phyloP scores from a whole-genome alignment of 2,113 vertebrate species.

The Phyllopteryx taeniolatus region DNA sequence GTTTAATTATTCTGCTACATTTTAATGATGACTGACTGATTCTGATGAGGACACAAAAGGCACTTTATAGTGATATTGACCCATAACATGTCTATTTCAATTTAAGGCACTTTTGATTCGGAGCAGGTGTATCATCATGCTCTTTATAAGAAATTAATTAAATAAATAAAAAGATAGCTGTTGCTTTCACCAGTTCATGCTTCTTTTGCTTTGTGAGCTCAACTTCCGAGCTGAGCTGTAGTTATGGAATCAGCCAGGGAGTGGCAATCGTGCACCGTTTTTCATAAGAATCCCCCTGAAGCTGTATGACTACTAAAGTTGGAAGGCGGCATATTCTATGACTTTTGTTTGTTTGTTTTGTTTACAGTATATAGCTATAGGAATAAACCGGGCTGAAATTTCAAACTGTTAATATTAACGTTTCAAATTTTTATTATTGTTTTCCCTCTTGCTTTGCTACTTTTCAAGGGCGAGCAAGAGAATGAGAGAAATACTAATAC shows the following conservation, averaged over 20 bases:
- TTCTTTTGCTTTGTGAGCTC: background rate
- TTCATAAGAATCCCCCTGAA: background rate
- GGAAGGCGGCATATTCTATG: background rate
- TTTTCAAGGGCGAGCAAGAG: too few species aligned
- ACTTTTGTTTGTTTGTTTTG: background rate
- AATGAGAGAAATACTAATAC: too few species aligned
- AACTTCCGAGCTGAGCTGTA: conserved; percentile 8
- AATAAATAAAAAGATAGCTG: too few species aligned
- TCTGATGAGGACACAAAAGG: too few species aligned
- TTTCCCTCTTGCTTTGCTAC: too few species aligned
- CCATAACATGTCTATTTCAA: background rate
- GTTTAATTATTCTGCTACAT: too few species aligned
- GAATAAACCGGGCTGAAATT: too few species aligned
- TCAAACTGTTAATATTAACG: too few species aligned
- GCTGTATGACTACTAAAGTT: background rate
- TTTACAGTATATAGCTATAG: background rate
- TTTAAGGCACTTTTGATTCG: background rate
- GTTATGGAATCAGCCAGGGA: conserved; percentile 44
- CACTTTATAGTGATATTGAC: too few species aligned
- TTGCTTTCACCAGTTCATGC: background rate
- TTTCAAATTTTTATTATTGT: too few species aligned
- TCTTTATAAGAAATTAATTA: background rate
- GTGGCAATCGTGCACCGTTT: conserved; percentile 36
- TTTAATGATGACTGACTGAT: too few species aligned
- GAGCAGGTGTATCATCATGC: too few species aligned